A percentile compares a stretch with the other conserved stretches of the same genome.
phyloP scores from a whole-genome alignment of 2,888 invertebrate species.

The Hypsopygia costalis region DNA sequence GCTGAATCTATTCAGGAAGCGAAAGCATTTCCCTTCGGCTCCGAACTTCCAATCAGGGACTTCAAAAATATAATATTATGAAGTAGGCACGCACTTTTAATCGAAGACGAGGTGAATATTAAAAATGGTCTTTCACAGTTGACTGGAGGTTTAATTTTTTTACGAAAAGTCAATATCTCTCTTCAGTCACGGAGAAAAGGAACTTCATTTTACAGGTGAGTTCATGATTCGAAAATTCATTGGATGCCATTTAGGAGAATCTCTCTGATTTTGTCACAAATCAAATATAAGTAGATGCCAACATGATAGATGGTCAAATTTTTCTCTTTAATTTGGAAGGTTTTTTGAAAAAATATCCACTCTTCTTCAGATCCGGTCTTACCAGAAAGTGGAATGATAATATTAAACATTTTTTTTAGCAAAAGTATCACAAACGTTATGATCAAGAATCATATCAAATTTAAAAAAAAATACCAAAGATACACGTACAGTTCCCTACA shows the following conservation, averaged over 20 bases:
- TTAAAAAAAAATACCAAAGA: no score
- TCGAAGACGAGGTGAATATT: conserved; percentile 60
- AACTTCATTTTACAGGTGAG: conserved; percentile 12
- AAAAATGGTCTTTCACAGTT: conserved; percentile 44
- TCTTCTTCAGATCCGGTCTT: no score
- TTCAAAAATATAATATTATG: conserved; percentile 52
- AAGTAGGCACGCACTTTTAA: conserved; percentile 39
- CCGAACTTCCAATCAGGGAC: conserved; percentile 56
- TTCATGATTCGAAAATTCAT: conserved; percentile 11
- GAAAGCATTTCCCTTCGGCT: conserved; percentile 59
- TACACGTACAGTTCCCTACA: no score
- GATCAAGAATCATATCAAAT: no score
- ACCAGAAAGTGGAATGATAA: no score
- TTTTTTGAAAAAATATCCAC: no score
- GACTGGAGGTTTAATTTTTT: conserved; percentile 30
- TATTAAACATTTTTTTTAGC: no score
- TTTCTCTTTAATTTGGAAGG: no score
- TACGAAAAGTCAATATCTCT: conserved; percentile 22
- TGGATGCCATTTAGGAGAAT: conserved; percentile 8
- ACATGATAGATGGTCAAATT: no score
- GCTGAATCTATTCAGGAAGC: conserved; percentile 62
- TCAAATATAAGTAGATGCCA: background rate
- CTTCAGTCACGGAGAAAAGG: conserved; percentile 4
- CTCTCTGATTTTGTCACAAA: conserved; percentile 3
- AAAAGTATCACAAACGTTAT: no score